Conservation (phyloP, 2,888 invertebrate genomes). For the Axea sp. region DNA sequence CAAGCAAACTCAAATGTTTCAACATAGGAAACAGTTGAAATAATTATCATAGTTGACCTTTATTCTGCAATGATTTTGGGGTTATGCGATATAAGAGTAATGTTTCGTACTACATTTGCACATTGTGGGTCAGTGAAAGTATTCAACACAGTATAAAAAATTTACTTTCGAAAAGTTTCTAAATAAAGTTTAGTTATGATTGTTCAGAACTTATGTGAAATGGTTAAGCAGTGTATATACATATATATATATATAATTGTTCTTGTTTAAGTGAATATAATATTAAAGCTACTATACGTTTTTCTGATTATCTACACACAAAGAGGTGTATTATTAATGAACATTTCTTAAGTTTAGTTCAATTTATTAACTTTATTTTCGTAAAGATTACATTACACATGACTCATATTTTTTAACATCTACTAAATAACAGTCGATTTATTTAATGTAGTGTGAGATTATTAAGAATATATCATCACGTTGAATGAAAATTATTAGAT, state of each 20-base stretch:
- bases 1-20: no score
- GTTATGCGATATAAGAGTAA: not conserved
- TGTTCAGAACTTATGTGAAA: not conserved
- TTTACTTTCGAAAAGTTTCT: not conserved
- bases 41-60: not conserved
- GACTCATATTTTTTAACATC: no score
- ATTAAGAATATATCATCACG: no score
- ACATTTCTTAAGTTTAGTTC: no score
- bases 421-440: no score
- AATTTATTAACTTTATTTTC: no score
- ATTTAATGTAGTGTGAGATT: no score
- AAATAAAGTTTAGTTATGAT: slow-evolving; percentile 7
- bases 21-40: no score
- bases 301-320: not conserved
- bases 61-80: not conserved
- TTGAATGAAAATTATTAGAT: no score
- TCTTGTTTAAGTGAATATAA: not conserved
- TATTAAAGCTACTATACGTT: not conserved
- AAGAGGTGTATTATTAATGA: not conserved
- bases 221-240: no score
- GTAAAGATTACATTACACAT: no score
- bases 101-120: not conserved
- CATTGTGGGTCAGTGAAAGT: slow-evolving; percentile 3
- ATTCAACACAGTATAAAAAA: not conserved
- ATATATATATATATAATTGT: not conserved